A percentile compares a stretch with the other conserved stretches of the same genome.
phyloP scores from a whole-genome alignment of 1,140 invertebrate species.

The Hycleus cichorii region DNA sequence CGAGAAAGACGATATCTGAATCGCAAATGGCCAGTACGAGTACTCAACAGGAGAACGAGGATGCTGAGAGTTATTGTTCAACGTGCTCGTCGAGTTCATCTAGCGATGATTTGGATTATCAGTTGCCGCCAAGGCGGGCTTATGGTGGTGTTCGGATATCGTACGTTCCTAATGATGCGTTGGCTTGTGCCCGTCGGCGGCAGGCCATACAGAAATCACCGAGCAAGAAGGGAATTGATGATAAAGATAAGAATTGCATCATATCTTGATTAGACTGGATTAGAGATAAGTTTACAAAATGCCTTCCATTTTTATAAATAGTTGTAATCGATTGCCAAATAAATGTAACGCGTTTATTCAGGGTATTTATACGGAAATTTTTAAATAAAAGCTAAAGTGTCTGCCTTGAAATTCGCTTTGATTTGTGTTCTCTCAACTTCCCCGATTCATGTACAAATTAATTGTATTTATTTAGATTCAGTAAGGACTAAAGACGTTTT shows the following conservation, averaged over 20 bases:
- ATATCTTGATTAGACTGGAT: constrained; percentile 53
- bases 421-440: constrained; percentile 9
- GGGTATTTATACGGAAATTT: constrained; percentile 17
- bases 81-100: constrained; percentile 79
- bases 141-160: constrained; percentile 81
- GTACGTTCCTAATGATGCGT: constrained; percentile 81
- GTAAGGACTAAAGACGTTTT: background rate
- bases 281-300: constrained; percentile 4
- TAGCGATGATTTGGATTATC: constrained; percentile 75
- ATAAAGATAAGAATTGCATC: constrained; percentile 60
- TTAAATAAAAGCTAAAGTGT: background rate
- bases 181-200: constrained; percentile 66
- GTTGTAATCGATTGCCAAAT: constrained; percentile 20
- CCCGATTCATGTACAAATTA: constrained; percentile 18
- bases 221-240: constrained; percentile 36
- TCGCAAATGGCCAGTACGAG: constrained; percentile 23
- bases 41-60: constrained; percentile 47
- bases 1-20: constrained; percentile 35
- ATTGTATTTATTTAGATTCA: constrained; percentile 4
- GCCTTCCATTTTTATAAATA: constrained; percentile 26
- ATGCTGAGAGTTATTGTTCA: constrained; percentile 71
- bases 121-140: constrained; percentile 69
- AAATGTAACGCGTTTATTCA: constrained; percentile 21
- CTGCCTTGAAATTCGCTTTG: constrained; percentile 5
- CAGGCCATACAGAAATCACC: constrained; percentile 42